Percentiles rank a stretch among this genome's conserved stretches.
phyloP scores from a whole-genome alignment of 2,797 vertebrate species.

The Macrochelys suwanniensis region DNA sequence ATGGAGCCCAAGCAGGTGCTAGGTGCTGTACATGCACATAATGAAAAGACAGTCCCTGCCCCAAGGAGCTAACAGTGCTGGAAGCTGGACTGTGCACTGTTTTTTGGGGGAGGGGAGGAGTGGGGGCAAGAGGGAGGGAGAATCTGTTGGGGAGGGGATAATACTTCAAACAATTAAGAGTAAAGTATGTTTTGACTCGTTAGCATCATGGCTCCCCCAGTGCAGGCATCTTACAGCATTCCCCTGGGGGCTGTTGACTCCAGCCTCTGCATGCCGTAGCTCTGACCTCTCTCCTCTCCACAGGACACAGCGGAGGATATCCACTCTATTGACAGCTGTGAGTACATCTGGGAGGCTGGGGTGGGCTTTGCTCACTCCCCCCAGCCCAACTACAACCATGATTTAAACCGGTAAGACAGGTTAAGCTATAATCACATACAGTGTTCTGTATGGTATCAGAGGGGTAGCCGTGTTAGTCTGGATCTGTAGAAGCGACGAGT shows the following conservation, averaged over 20 bases:
- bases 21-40: not conserved
- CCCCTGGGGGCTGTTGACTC: not conserved
- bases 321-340: conserved; percentile 98
- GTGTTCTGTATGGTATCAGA: too few relatives aligned
- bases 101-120: too few relatives aligned
- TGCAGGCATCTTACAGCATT: not conserved
- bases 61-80: not conserved
- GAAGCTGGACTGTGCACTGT: not conserved
- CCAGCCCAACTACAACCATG: conserved; percentile 94
- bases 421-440: too few relatives aligned
- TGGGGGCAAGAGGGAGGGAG: too few relatives aligned
- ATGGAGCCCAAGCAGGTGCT: not conserved
- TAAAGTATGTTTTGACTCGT: not conserved
- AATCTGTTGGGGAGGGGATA: not conserved
- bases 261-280: not conserved
- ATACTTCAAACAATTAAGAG: not conserved
- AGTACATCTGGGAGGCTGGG: conserved; percentile 99
- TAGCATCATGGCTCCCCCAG: not conserved
- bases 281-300: not conserved
- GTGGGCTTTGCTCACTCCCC: conserved; percentile 98
- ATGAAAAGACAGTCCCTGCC: not conserved
- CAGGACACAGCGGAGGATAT: conserved; percentile 95
- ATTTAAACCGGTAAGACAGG: conserved; percentile 92
- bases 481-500: too few relatives aligned
- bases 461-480: too few relatives aligned